Evolutionary conservation across 92 coral and sea anemone species (phyloP).

Genomic region (Phenganax stokvisi): DNA sequence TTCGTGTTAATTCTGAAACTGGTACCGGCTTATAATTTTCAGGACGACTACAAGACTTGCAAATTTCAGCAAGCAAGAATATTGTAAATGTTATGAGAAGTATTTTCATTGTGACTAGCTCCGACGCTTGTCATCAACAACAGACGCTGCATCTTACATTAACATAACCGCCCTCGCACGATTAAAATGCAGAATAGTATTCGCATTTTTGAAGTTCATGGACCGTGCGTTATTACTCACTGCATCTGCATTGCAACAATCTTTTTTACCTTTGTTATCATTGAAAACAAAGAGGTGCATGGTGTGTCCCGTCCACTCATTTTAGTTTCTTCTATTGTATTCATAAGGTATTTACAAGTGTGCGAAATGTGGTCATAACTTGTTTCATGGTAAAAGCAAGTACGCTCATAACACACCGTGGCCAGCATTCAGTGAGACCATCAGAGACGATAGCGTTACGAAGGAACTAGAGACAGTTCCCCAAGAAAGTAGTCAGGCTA

Average conservation of each 20-base stretch:
- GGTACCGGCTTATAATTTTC: neutral
- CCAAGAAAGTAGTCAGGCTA: conserved; percentile 58
- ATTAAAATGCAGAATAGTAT: no score
- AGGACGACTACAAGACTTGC: conserved; percentile 7
- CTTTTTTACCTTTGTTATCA: no score
- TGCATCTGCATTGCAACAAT: no score
- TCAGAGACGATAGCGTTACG: conserved; percentile 58
- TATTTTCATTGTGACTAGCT: neutral
- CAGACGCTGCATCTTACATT: neutral
- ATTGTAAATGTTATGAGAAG: neutral
- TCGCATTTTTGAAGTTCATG: no score
- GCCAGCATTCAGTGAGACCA: conserved; percentile 92
- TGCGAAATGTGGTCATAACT: conserved; percentile 69
- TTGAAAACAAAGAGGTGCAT: neutral
- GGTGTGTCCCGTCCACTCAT: neutral
- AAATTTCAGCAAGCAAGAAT: neutral
- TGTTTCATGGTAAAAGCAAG: conserved; percentile 81
- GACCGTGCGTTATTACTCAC: no score
- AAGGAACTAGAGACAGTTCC: conserved; percentile 76
- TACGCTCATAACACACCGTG: conserved; percentile 79
- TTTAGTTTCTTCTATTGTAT: neutral
- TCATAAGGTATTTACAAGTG: conserved; percentile 79
- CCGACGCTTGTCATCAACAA: neutral
- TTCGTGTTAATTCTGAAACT: neutral
- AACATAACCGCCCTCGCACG: no score